Base-by-base conservation (phyloP, 2,113 vertebrate species). In the Sturnus vulgaris region DNA sequence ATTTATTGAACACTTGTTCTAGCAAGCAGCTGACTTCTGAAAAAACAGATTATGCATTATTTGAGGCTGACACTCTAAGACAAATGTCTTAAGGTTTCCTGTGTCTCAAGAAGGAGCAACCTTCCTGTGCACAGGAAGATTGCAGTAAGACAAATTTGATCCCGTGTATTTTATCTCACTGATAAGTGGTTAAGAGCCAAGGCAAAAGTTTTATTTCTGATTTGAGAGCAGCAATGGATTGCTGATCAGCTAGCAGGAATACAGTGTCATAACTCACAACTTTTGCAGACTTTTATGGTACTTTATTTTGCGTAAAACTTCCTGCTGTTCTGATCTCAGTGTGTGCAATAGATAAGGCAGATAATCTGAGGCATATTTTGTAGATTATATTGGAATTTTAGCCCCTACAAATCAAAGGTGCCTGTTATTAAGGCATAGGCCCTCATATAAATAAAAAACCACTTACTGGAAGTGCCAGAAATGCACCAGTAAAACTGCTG, bases 191-290 rank as follows among this genome's bases (percentile, higher is more conserved):
- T 40, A 70, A 46, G 55, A 60, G 10, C 15, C 0, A 1, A 66
- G 60, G 20, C 14, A 55, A 31, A 5, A 21, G 8, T 59, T 84
- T 90, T 61, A 46, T 35, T 49, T 7, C 24, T 65, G 31, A 20
- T 22, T 10, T 37, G 12, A 78, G 64, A 59, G 49, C 10, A 56
- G 21, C 24, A 52, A 9, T 0, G 2, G 7, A 28, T 14, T 70
- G 42, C 53, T 78, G 71, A 37, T 21, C 49, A 0, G 13, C 16
- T 86, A 6, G 8, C 39, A 53, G 47, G 11, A 64, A 35, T 6
- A 3, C 12, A 31, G 35, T 40, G 13, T 79, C 8, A 12, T 9
- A 35, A 14, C 3, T 35, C 9, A 6, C 2, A 0, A 4, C 42
- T 22, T 33, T 44, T 65, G 9, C 2, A 6, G 17, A 2, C 1